Evolutionary conservation across 2,888 invertebrate species (phyloP), one percentile per base, ranked within the genome.

Genomic region (Lepidocyrtinus sp.): DNA sequence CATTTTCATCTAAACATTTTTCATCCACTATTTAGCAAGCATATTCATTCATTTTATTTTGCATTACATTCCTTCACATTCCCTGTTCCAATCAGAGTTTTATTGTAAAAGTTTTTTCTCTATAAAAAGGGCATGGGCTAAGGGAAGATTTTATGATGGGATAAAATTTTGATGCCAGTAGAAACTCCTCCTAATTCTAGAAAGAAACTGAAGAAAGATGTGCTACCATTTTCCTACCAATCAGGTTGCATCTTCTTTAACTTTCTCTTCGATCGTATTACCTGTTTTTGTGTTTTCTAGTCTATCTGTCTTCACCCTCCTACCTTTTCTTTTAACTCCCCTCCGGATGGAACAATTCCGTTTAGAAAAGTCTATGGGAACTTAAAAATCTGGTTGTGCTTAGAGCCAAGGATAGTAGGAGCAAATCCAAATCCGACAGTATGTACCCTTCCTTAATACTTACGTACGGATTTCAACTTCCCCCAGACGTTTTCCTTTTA

Each of bases 191-290:
- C 64, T 64, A n/a, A 36, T 55, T n/a, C n/a, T n/a, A n/a, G 55
- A n/a, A 7, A 36, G 5, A 36, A 36, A 36, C 5, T 36, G 12
- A 36, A 17, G 24, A 62, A 36, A 36, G 45, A 45, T 15, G 24
- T 2, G 25, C 26, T 64, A 72, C 64, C 64, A 45, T 45, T 62
- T 62, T 21, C 61, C 64, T 64, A 26, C 73, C 73, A 73, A 73
- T 73, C 55, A n/a, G 2, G 55, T 24, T 19, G 15, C 17, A 55
- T 7, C 17, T 36, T 64, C 26, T 15, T 46, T 45, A 5, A 46
- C 73, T 73, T 73, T 73, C 73, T 64, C 73, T 64, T 62, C 45
- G 25, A 45, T 71, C 36, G 21, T 55, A 55, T 62, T 71, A 71
- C 71, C 71, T 71, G 71, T n/a, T n/a, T 17, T 3, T 55, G 55